A percentile compares a stretch with the other conserved stretches of the same genome.
These are phyloP conservation scores for Corydoras sp. DNA, from an alignment of 2,113 vertebrate species.

Conservation along the genomic window DNA sequence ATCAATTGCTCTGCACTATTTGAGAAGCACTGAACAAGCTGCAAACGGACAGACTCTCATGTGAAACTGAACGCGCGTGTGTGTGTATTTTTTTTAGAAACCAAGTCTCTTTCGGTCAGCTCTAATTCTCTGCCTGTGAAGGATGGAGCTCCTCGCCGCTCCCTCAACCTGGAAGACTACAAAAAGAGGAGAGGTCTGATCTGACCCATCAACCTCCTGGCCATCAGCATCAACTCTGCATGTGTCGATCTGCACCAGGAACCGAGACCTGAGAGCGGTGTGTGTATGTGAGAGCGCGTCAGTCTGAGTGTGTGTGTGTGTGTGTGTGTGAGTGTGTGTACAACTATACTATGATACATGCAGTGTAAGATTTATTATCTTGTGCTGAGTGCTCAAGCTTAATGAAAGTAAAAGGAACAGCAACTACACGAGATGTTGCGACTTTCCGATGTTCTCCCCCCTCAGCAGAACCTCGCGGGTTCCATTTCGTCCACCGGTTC, in stretches of 20 bases:
- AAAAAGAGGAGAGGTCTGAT: slow-evolving; percentile 98
- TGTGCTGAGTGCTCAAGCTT: slow-evolving; percentile 44
- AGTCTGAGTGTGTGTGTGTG: slow-evolving; percentile 15
- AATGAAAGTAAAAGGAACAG: slow-evolving; percentile 54
- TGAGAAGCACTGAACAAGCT: too few species aligned
- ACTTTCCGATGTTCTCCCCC: slow-evolving; percentile 30
- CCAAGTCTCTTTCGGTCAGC: slow-evolving; percentile 92
- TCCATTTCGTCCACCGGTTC: slow-evolving; percentile 47
- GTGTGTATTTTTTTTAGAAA: slow-evolving; percentile 67
- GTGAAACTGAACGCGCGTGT: neutral
- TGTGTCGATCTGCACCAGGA: slow-evolving; percentile 53
- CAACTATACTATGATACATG: neutral
- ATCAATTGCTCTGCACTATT: too few species aligned
- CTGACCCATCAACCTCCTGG: slow-evolving; percentile 60
- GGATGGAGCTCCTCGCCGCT: slow-evolving; percentile 91
- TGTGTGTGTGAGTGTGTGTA: slow-evolving; percentile 46
- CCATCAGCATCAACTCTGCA: slow-evolving; percentile 67
- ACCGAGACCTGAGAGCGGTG: slow-evolving; percentile 14
- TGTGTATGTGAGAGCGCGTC: slow-evolving; percentile 40
- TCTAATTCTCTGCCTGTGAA: slow-evolving; percentile 93
- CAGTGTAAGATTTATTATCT: slow-evolving; percentile 42
- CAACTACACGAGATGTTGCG: slow-evolving; percentile 43
- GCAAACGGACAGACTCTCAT: too few species aligned
- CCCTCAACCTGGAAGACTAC: slow-evolving; percentile 97
- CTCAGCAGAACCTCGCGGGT: slow-evolving; percentile 50